phyloP scores from a whole-genome alignment of 2,797 vertebrate genomes.

The Delichon dasypus region DNA sequence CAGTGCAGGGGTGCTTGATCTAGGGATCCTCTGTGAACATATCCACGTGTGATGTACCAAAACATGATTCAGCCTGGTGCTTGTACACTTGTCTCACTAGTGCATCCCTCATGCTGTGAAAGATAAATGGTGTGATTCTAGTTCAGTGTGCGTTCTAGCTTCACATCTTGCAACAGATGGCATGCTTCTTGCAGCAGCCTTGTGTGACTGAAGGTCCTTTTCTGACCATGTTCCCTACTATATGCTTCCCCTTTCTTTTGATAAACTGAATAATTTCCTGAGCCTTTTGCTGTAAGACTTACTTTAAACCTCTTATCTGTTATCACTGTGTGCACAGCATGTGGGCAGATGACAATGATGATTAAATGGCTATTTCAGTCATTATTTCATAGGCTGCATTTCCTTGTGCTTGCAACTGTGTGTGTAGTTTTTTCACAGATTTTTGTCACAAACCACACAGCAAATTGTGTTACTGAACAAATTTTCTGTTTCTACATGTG shows the following conservation, averaged over 20 bases:
- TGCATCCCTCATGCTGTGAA: neutral
- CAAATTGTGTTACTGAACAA: neutral
- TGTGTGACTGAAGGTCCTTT: neutral
- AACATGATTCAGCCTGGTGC: neutral
- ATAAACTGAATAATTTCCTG: neutral
- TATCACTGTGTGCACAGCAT: neutral
- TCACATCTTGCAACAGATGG: neutral
- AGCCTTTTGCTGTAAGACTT: neutral
- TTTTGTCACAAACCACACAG: neutral
- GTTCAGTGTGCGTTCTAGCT: neutral
- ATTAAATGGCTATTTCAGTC: neutral
- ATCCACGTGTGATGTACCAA: neutral
- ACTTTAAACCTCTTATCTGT: neutral
- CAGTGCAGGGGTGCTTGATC: neutral
- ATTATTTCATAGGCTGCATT: neutral
- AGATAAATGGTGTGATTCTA: neutral
- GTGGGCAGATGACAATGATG: neutral
- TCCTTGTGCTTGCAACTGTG: neutral
- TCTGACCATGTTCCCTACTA: neutral
- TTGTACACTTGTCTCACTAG: neutral
- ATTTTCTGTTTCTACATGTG: neutral
- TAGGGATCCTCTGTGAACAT: neutral
- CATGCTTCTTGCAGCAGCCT: neutral
- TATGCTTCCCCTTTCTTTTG: slow-evolving; percentile 29
- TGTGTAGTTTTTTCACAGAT: neutral